These are phyloP conservation scores for Pterocles burchelli DNA, from an alignment of 2,113 vertebrate species.

Conservation along the genomic window DNA sequence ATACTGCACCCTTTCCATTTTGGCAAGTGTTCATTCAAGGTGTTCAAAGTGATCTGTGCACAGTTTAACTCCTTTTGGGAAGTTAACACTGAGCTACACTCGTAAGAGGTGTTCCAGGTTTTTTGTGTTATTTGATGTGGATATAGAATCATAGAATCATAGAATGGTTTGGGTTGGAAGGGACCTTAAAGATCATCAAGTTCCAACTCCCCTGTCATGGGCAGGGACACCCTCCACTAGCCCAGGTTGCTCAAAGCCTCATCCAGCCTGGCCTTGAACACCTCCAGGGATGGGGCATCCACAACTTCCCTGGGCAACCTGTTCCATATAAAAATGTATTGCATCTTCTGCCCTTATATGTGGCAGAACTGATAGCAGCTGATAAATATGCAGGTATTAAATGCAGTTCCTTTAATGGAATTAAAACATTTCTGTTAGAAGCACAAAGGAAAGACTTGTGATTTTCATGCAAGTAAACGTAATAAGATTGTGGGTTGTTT, in stretches of 20 bases:
- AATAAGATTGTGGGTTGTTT: background rate
- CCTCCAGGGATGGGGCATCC: too few species aligned
- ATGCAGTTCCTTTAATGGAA: background rate
- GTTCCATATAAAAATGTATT: background rate
- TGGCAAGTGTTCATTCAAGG: background rate
- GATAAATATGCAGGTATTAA: background rate
- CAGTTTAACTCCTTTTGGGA: background rate
- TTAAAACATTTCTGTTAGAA: background rate
- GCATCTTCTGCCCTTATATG: background rate
- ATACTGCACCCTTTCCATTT: background rate
- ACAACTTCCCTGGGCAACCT: too few species aligned
- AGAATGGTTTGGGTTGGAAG: too few species aligned
- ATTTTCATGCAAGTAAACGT: background rate
- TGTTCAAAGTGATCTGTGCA: background rate
- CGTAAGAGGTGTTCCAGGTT: background rate
- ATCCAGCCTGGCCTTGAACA: too few species aligned
- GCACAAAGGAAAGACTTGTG: background rate
- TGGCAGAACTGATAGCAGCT: background rate
- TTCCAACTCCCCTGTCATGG: too few species aligned
- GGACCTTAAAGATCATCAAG: too few species aligned
- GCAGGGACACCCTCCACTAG: too few species aligned
- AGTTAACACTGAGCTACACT: background rate
- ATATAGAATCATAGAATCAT: too few species aligned
- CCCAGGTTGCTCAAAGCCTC: too few species aligned
- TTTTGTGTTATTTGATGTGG: background rate